Conservation (phyloP, 1,140 invertebrate species). For the Brachionus rubens region DNA sequence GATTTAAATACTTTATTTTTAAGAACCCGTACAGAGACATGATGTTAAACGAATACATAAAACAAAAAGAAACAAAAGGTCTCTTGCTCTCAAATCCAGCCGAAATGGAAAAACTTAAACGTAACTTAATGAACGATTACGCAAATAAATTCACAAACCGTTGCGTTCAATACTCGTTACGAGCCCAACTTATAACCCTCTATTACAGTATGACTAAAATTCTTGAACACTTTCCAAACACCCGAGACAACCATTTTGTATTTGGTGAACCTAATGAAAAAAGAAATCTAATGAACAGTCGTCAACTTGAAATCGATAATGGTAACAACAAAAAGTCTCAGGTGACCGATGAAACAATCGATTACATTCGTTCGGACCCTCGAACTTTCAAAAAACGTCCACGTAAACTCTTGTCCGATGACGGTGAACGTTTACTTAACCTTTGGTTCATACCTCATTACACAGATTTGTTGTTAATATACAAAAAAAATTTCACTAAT, state of each 20-base stretch:
- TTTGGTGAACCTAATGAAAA: conserved; percentile 57
- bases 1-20: too few relatives aligned
- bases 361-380: conserved; percentile 45
- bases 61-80: conserved; percentile 55
- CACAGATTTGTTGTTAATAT: conserved; percentile 56
- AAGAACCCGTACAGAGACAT: conserved; percentile 56
- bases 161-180: conserved; percentile 55
- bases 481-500: conserved; percentile 54
- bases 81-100: conserved; percentile 52
- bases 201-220: conserved; percentile 57
- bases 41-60: conserved; percentile 58
- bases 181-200: conserved; percentile 56
- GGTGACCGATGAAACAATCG: background rate
- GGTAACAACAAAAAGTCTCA: conserved; percentile 50
- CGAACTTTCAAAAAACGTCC: conserved; percentile 53
- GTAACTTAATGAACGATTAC: conserved; percentile 52
- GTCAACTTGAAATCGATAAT: conserved; percentile 52
- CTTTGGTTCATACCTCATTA: conserved; percentile 60
- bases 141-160: conserved; percentile 54
- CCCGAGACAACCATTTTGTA: conserved; percentile 49
- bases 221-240: conserved; percentile 56
- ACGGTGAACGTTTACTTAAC: conserved; percentile 56
- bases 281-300: conserved; percentile 50
- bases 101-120: conserved; percentile 57
- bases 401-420: conserved; percentile 53